A percentile compares a stretch with the other conserved stretches of the same genome.
phyloP scores from a whole-genome alignment of 2,888 invertebrate genomes.

The Pandemis corylana region DNA sequence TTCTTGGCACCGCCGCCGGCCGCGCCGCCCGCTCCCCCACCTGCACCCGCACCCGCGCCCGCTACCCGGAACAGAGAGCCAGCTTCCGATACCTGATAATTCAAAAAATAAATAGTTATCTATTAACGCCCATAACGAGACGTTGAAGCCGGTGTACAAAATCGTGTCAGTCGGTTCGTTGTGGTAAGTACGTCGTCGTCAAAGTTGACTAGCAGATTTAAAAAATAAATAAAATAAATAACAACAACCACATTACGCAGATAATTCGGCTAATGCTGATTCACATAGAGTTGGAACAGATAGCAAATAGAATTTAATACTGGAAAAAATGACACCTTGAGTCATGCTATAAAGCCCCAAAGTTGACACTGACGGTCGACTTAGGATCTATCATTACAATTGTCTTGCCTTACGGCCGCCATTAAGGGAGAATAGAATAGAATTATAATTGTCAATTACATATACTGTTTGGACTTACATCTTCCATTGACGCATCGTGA shows the following conservation, averaged over 20 bases:
- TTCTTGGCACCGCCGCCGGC: slow-evolving; percentile 88
- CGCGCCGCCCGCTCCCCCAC: slow-evolving; percentile 87
- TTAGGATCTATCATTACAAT: slow-evolving; percentile 12
- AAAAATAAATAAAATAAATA: too few species aligned
- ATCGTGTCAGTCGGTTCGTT: too few species aligned
- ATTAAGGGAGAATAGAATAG: too few species aligned
- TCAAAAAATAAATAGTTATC: neutral
- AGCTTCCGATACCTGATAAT: slow-evolving; percentile 75
- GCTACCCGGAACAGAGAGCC: slow-evolving; percentile 78
- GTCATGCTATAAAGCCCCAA: neutral
- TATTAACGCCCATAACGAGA: neutral
- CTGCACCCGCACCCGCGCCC: slow-evolving; percentile 90
- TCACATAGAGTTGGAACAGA: neutral
- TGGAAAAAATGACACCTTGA: neutral
- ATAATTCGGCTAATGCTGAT: too few species aligned
- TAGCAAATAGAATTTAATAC: neutral
- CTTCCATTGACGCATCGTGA: slow-evolving; percentile 81
- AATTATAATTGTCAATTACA: neutral
- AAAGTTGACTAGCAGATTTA: too few species aligned
- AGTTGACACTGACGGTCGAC: neutral
- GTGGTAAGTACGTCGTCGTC: too few species aligned
- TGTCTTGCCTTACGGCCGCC: too few species aligned
- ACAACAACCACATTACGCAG: too few species aligned
- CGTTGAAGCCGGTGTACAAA: neutral
- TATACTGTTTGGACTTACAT: slow-evolving; percentile 64